Conservation (phyloP, 1,140 invertebrate species). For the Camponotus floridanus region DNA sequence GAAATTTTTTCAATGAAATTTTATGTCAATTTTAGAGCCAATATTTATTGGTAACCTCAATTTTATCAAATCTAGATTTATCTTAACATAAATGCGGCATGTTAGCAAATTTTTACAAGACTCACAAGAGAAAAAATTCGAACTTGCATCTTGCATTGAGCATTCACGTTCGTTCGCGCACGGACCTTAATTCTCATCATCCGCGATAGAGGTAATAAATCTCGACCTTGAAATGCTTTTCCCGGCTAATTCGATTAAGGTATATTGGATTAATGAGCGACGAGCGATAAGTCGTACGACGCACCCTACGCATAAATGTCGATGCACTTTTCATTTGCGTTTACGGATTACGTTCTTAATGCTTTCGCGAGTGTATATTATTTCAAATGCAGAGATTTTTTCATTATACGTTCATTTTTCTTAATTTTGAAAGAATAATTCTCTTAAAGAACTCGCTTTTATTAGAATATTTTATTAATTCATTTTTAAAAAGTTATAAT, state of each 20-base stretch:
- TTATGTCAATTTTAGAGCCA: background rate
- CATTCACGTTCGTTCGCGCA: background rate
- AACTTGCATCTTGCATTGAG: background rate
- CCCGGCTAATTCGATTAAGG: slow-evolving; percentile 70
- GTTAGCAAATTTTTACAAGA: background rate
- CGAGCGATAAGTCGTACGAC: slow-evolving; percentile 48
- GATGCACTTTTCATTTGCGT: slow-evolving; percentile 59
- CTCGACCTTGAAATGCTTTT: slow-evolving; percentile 71
- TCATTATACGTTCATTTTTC: background rate
- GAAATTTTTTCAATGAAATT: too few relatives aligned
- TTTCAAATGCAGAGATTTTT: background rate
- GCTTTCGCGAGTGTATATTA: background rate
- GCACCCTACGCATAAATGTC: slow-evolving; percentile 47
- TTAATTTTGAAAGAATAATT: background rate
- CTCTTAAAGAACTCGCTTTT: background rate
- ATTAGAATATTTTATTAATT: background rate
- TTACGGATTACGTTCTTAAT: slow-evolving; percentile 2
- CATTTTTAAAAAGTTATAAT: background rate
- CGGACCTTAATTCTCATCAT: background rate
- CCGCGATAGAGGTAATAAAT: slow-evolving; percentile 60
- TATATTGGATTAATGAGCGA: slow-evolving; percentile 70
- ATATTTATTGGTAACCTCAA: background rate
- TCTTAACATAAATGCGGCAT: background rate
- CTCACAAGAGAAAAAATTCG: background rate
- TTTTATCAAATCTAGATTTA: background rate